Conservation (phyloP, 2,888 invertebrate genomes). For the Mimas tiliae region DNA sequence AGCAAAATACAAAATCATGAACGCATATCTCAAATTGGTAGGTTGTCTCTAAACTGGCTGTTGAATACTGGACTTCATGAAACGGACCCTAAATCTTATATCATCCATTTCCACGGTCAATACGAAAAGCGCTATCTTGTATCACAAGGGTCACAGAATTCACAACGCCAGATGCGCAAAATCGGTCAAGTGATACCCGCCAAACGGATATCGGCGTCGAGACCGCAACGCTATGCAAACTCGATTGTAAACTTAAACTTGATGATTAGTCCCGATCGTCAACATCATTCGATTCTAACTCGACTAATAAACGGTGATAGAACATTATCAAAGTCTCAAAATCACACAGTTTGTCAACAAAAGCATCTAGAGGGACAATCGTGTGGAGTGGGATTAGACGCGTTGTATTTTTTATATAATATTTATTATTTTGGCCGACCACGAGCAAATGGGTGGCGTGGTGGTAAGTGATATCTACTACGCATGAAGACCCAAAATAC, state of each 20-base stretch:
- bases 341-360: neutral
- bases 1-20: too few species aligned
- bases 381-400: neutral
- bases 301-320: conserved; percentile 21
- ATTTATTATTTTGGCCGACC: too few species aligned
- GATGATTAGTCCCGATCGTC: neutral
- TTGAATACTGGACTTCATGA: too few species aligned
- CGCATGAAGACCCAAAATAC: too few species aligned
- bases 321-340: neutral
- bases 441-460: too few species aligned
- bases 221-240: conserved; percentile 1
- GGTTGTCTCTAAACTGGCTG: too few species aligned
- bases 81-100: too few species aligned
- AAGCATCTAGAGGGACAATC: neutral
- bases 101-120: too few species aligned
- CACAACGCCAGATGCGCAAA: conserved; percentile 2
- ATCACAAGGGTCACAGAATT: conserved; percentile 14
- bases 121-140: conserved; percentile 1
- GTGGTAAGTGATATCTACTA: too few species aligned
- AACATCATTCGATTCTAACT: conserved; percentile 1
- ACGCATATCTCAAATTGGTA: too few species aligned
- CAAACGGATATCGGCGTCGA: neutral
- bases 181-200: conserved; percentile 6
- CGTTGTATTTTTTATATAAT: too few species aligned
- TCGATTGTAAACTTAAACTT: conserved; percentile 5